Evolutionary conservation across 2,797 vertebrate species (phyloP).

Genomic region (Meriones psammophilus): DNA sequence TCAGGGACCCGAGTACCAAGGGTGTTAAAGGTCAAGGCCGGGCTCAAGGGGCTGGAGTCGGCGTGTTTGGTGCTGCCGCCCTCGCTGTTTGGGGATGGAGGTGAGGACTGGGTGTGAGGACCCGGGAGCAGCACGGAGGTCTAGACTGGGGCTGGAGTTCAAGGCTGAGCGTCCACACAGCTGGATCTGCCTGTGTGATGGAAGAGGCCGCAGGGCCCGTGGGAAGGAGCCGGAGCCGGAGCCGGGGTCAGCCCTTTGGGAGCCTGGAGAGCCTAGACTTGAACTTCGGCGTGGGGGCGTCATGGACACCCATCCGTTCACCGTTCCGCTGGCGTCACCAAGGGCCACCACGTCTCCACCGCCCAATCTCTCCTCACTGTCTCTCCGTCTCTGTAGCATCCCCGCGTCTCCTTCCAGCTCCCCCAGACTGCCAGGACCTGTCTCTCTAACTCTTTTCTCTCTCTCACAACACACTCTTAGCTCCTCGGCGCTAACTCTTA

Average conservation of each 20-base stretch:
- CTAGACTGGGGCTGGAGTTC: not conserved
- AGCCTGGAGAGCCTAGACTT: not conserved
- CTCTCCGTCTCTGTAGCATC: slow-evolving; percentile 23
- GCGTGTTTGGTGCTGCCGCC: not conserved
- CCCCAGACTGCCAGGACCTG: not conserved
- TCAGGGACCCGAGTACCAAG: not conserved
- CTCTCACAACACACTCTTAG: slow-evolving; percentile 78
- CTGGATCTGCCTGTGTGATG: not conserved
- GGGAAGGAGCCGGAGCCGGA: not conserved
- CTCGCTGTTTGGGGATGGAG: not conserved
- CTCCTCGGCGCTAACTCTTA: slow-evolving; percentile 89
- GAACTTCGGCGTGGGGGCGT: not conserved
- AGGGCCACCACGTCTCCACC: not conserved
- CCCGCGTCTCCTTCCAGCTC: not conserved
- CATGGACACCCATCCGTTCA: not conserved
- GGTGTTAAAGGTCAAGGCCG: not conserved
- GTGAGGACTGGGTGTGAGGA: no score
- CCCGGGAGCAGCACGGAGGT: not conserved
- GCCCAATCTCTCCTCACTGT: not conserved
- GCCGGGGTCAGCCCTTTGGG: not conserved
- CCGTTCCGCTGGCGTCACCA: not conserved
- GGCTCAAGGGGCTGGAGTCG: not conserved
- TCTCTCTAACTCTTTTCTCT: slow-evolving; percentile 68
- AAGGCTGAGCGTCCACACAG: slow-evolving; percentile 5
- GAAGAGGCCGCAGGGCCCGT: not conserved